A percentile compares a stretch with the other conserved stretches of the same genome.
These are phyloP conservation scores for Xanthia togata DNA, from an alignment of 2,888 invertebrate species.

Conservation along the genomic window DNA sequence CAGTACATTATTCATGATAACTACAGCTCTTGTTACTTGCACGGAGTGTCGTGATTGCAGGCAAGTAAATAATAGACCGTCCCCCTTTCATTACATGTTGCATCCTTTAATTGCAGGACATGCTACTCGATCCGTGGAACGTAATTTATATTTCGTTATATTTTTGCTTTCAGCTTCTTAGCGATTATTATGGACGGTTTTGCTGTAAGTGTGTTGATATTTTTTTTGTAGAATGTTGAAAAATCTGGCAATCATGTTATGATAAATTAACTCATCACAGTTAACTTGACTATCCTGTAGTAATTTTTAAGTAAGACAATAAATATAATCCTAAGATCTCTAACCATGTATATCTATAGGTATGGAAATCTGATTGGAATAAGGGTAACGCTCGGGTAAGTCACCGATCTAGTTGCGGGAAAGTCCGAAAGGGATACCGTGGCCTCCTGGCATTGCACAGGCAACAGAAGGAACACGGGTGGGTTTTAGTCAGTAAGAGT, in stretches of 20 bases:
- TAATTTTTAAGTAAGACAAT: background rate
- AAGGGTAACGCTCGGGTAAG: no score
- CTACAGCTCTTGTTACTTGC: slow-evolving; percentile 62
- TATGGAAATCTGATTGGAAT: background rate
- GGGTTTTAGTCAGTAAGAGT: no score
- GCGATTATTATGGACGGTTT: slow-evolving; percentile 25
- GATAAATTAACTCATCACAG: background rate
- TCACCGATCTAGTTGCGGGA: no score
- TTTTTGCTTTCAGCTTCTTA: slow-evolving; percentile 64
- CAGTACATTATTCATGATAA: slow-evolving; percentile 63
- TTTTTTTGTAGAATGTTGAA: slow-evolving; percentile 16
- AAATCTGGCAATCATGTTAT: background rate
- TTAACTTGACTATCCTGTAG: background rate
- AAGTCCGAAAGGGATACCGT: no score
- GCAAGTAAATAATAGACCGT: slow-evolving; percentile 68
- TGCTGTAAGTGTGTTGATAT: slow-evolving; percentile 2
- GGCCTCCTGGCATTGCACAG: no score
- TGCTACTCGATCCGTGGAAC: slow-evolving; percentile 68
- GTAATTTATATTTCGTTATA: slow-evolving; percentile 68
- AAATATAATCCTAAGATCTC: background rate
- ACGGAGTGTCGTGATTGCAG: slow-evolving; percentile 67
- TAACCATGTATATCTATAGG: background rate
- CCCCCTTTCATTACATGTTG: slow-evolving; percentile 65
- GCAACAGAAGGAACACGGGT: no score
- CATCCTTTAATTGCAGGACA: slow-evolving; percentile 72